Evolutionary conservation across 1,140 invertebrate genomes (phyloP).

Genomic region (Eumaeus atala): DNA sequence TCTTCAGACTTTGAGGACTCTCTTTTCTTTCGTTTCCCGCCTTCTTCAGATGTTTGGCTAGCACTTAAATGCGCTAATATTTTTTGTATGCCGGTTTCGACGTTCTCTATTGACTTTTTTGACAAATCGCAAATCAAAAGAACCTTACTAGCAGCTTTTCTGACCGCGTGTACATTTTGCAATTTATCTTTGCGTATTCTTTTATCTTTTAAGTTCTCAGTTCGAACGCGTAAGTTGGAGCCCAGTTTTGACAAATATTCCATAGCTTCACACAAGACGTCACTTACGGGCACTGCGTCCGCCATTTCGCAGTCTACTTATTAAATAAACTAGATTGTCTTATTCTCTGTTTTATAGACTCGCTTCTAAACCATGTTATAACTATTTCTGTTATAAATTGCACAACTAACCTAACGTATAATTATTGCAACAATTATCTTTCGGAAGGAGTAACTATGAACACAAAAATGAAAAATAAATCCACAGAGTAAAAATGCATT

Average conservation of each 20-base stretch:
- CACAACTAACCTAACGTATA: constrained; percentile 10
- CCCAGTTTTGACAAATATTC: constrained; percentile 66
- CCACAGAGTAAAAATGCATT: constrained; percentile 34
- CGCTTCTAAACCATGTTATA: too few species aligned
- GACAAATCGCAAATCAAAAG: constrained; percentile 61
- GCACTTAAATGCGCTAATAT: constrained; percentile 35
- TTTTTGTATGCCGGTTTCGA: constrained; percentile 51
- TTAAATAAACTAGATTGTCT: too few species aligned
- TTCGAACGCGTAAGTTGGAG: constrained; percentile 47
- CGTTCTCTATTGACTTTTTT: constrained; percentile 62
- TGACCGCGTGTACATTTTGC: constrained; percentile 49
- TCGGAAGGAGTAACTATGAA: constrained; percentile 9
- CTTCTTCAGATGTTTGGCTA: constrained; percentile 26
- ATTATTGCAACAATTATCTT: constrained; percentile 12
- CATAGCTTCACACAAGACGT: constrained; percentile 54
- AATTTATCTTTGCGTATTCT: constrained; percentile 52
- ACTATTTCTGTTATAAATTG: neutral
- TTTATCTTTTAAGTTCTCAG: constrained; percentile 51
- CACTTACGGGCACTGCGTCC: constrained; percentile 48
- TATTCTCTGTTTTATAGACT: too few species aligned
- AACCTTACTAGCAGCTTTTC: constrained; percentile 57
- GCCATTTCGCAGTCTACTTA: constrained; percentile 44
- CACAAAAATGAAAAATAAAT: constrained; percentile 25
- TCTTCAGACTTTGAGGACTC: constrained; percentile 8
- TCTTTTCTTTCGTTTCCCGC: constrained; percentile 26